phyloP scores from a whole-genome alignment of 2,113 vertebrate species.

The Laterallus jamaicensis region DNA sequence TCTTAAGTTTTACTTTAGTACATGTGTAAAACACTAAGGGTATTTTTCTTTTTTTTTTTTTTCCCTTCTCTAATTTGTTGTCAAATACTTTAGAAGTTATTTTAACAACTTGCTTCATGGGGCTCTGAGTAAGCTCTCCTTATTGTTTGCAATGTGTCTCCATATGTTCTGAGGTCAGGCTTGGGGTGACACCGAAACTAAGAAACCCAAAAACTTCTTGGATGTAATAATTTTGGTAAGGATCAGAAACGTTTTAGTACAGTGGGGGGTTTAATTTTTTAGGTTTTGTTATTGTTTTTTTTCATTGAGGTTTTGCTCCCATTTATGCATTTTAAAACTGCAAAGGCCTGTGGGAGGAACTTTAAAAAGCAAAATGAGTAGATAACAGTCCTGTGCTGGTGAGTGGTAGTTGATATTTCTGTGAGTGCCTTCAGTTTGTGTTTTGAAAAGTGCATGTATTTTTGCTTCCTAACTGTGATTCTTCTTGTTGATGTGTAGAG shows the following conservation, averaged over 20 bases:
- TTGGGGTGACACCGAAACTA: not conserved
- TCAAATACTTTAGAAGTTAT: not conserved
- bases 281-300: not conserved
- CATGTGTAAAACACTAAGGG: not conserved
- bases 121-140: not conserved
- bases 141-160: not conserved
- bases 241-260: not conserved
- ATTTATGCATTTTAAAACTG: not conserved
- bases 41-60: not conserved
- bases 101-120: not conserved
- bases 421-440: not conserved
- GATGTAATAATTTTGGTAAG: not conserved
- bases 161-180: not conserved
- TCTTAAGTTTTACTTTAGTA: not conserved
- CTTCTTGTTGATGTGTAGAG: fast-evolving
- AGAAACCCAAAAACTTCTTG: not conserved
- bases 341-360: not conserved
- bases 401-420: not conserved
- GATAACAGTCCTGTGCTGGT: not conserved
- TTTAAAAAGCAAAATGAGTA: not conserved
- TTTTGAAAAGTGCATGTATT: fast-evolving
- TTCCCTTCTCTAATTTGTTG: not conserved
- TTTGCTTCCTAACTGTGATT: not conserved
- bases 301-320: not conserved
- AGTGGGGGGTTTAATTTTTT: not conserved